Percentiles rank a stretch among this genome's conserved stretches.
Conservation (phyloP, 2,888 invertebrate genomes). For the Spodoptera littoralis region DNA sequence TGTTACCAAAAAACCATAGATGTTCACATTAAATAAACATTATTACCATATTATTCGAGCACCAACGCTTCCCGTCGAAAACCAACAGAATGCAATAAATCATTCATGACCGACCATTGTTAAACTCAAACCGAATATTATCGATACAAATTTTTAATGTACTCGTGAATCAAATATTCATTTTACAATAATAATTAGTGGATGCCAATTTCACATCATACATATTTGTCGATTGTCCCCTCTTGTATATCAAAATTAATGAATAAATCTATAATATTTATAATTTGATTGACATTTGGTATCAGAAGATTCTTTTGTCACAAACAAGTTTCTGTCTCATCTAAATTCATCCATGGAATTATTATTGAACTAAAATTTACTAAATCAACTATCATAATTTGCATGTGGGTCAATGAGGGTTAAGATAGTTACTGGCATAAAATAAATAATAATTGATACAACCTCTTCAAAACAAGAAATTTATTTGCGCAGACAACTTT, state of each 20-base stretch:
- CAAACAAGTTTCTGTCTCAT: conserved; percentile 75
- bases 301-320: conserved; percentile 63
- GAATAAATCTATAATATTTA: conserved; percentile 70
- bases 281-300: conserved; percentile 80
- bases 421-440: conserved; percentile 13
- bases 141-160: conserved; percentile 65
- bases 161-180: conserved; percentile 63
- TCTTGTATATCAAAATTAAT: conserved; percentile 65
- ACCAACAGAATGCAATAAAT: conserved; percentile 79
- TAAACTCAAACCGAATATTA: conserved; percentile 68
- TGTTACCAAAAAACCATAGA: conserved; percentile 26
- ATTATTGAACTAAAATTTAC: conserved; percentile 30
- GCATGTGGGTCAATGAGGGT: conserved; percentile 26
- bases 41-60: conserved; percentile 75
- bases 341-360: conserved; percentile 65
- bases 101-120: conserved; percentile 80
- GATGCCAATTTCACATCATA: conserved; percentile 71
- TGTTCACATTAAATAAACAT: conserved; percentile 65
- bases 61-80: conserved; percentile 80
- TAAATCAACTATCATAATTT: conserved; percentile 56
- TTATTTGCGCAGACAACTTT: conserved; percentile 27
- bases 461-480: conserved; percentile 34
- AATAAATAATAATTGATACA: conserved; percentile 40
- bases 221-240: conserved; percentile 48
- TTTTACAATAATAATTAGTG: conserved; percentile 75